These are phyloP conservation scores for Monopterus albus DNA, from an alignment of 2,113 vertebrate species.

Conservation along the genomic window DNA sequence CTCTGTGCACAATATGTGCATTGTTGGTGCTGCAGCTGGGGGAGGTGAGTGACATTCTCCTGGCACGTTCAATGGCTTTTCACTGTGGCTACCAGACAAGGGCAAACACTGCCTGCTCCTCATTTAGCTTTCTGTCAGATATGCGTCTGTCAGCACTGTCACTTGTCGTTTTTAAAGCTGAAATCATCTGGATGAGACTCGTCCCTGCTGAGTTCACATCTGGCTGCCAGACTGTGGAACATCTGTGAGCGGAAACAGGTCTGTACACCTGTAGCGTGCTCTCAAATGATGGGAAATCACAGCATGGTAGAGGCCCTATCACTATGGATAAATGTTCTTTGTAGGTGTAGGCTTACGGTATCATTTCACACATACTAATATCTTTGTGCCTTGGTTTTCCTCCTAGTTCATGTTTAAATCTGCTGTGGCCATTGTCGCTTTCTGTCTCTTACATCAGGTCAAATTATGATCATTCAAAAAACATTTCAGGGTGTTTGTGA, in stretches of 20 bases:
- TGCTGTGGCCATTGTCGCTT: too few species aligned
- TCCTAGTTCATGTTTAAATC: too few species aligned
- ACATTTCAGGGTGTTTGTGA: too few species aligned
- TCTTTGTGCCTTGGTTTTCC: too few species aligned
- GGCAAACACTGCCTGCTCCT: constrained; percentile 51
- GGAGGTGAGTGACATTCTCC: constrained; percentile 68
- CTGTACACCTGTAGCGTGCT: neutral
- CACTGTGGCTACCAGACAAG: constrained; percentile 36
- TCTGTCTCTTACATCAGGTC: too few species aligned
- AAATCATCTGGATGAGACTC: neutral
- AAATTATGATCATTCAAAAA: too few species aligned
- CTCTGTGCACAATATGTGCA: constrained; percentile 54
- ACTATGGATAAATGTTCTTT: too few species aligned
- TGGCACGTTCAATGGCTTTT: constrained; percentile 61
- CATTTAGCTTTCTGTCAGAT: constrained; percentile 32
- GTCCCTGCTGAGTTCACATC: constrained; percentile 11
- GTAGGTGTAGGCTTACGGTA: too few species aligned
- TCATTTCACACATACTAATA: too few species aligned
- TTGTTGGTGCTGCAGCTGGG: constrained; percentile 63
- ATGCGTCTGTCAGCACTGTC: constrained; percentile 39
- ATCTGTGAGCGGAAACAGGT: neutral
- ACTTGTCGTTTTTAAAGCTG: constrained; percentile 7
- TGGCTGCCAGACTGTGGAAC: neutral
- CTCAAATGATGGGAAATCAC: neutral
- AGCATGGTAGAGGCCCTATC: neutral